A percentile compares a stretch with the other conserved stretches of the same genome.
Evolutionary conservation across 2,113 vertebrate genomes (phyloP).

Genomic region (Alces alces): DNA sequence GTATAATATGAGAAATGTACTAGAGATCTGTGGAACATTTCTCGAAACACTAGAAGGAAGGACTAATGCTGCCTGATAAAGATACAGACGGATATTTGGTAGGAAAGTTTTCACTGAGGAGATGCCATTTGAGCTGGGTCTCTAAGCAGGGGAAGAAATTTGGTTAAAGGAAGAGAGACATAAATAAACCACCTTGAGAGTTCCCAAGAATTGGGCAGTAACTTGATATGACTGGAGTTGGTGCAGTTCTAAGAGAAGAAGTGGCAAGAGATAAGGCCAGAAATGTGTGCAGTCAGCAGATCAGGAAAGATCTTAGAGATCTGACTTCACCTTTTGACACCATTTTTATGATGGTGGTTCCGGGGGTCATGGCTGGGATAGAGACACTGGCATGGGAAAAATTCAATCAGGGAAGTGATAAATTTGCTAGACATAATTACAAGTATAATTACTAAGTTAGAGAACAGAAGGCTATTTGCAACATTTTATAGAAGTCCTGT

Average conservation of each 20-base stretch:
- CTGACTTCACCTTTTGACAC: background rate
- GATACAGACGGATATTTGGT: background rate
- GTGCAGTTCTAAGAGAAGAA: background rate
- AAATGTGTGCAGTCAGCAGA: background rate
- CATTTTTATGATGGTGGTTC: background rate
- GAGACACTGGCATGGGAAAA: background rate
- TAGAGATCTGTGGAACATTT: background rate
- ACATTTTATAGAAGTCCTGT: background rate
- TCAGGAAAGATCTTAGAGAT: background rate
- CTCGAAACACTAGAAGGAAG: background rate
- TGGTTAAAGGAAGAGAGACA: background rate
- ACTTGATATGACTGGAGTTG: background rate
- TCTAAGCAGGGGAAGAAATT: background rate
- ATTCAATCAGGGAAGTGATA: background rate
- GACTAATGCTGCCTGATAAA: background rate
- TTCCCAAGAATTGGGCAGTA: background rate
- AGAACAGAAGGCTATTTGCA: background rate
- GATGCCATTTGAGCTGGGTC: background rate
- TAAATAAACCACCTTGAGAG: background rate
- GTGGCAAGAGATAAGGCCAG: background rate
- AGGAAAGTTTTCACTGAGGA: background rate
- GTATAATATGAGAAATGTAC: background rate
- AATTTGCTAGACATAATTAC: background rate
- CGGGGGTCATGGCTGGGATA: background rate
- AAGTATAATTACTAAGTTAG: background rate